Percentiles rank a stretch among this genome's conserved stretches.
These are phyloP conservation scores for Pelmatolapia mariae DNA, from an alignment of 2,113 vertebrate species.

Conservation along the genomic window DNA sequence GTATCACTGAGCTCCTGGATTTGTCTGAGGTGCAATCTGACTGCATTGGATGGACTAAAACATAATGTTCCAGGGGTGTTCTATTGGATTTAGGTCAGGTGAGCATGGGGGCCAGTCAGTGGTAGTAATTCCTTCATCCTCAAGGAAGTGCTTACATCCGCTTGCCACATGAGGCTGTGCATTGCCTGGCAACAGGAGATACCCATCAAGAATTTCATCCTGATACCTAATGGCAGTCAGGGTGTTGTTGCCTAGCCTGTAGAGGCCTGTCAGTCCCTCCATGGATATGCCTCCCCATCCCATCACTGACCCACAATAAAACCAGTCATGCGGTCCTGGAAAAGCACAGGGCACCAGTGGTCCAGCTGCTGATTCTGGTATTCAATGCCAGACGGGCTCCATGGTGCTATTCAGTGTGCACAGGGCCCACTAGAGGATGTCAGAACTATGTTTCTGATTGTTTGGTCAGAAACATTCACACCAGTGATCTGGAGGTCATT, in stretches of 20 bases:
- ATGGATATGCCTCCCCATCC: neutral
- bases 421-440: neutral
- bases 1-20: neutral
- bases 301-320: neutral
- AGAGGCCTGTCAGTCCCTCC: neutral
- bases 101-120: neutral
- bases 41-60: neutral
- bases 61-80: neutral
- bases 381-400: neutral
- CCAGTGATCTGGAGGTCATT: neutral
- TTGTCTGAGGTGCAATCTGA: neutral
- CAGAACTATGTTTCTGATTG: neutral
- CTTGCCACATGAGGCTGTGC: neutral
- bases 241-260: neutral
- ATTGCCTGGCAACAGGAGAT: neutral
- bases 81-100: neutral
- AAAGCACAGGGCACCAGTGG: neutral
- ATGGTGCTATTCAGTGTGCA: neutral
- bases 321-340: neutral
- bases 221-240: neutral
- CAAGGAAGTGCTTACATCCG: neutral
- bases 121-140: neutral
- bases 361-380: neutral
- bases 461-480: neutral
- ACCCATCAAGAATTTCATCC: neutral